phyloP scores from a whole-genome alignment of 2,113 vertebrate genomes.

The Malurus alboscapulatus region DNA sequence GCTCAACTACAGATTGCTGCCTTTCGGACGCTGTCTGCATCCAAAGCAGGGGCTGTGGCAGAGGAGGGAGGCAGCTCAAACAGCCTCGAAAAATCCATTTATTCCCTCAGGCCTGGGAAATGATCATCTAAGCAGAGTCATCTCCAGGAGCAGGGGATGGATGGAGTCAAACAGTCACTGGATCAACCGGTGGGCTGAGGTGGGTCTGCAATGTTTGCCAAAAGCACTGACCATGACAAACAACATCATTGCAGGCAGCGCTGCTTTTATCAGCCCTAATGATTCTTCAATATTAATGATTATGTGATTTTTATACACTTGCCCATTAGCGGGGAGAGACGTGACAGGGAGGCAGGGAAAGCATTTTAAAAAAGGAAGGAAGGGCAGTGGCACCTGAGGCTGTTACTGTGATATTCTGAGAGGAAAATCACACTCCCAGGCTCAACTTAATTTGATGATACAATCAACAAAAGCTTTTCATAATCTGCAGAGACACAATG shows the following conservation, averaged over 20 bases:
- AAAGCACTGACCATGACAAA: not conserved
- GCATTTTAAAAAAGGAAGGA: not conserved
- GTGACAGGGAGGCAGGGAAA: not conserved
- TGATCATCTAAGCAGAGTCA: not conserved
- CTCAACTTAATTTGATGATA: slow-evolving; percentile 56
- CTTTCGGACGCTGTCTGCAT: not conserved
- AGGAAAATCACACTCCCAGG: not conserved
- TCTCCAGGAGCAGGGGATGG: not conserved
- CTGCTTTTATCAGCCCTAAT: not conserved
- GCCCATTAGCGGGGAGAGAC: slow-evolving; percentile 32
- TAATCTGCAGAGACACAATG: slow-evolving; percentile 48
- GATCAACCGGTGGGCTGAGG: not conserved
- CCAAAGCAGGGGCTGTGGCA: not conserved
- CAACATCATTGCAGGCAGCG: not conserved
- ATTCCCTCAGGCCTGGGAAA: not conserved
- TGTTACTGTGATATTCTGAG: not conserved
- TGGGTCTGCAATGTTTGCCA: not conserved
- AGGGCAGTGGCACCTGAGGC: slow-evolving; percentile 4
- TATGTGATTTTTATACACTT: slow-evolving; percentile 12
- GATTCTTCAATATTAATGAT: slow-evolving; percentile 31
- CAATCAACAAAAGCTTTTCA: slow-evolving; percentile 57
- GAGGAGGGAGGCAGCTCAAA: not conserved
- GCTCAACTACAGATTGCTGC: not conserved
- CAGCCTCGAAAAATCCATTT: slow-evolving; percentile 40
- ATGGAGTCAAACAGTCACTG: not conserved